Base-by-base conservation (phyloP, 2,888 invertebrate species). In the Pollenia amentaria region DNA sequence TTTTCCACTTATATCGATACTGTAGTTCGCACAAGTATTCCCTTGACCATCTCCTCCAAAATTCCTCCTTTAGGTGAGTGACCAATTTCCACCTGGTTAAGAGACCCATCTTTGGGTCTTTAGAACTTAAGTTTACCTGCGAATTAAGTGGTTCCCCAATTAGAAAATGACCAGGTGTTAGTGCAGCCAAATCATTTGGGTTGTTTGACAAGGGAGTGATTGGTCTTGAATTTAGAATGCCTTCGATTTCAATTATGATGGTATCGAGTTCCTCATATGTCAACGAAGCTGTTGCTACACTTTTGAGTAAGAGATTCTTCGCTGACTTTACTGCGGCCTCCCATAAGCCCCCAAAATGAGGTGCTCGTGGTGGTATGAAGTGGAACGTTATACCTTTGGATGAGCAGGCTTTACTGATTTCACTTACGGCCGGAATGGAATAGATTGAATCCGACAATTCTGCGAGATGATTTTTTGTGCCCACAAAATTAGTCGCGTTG, bases 101-200 rank as follows among this genome's bases (percentile, higher is more conserved):
- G n/a, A 62, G 16, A 42, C 9, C 9, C n/a, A 42, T 14, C 1
- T 16, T 62, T 11, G 2, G 2, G 6, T 42, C 10, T 16, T 1
- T 16, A 9, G 62, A 21, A 2, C 38, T 40, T 42, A 42, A 0
- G 42, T 16, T 12, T 4, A 62, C 10, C 16, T 62, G 42, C 2
- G 65, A 16, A 53, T 46, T 69, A 1, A 67, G 29, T 18, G 78
- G 65, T 8, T 16, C 55, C 8, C 69, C 78, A 42, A 67, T 21
- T 12, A 78, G n/a, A 40, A 78, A 57, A 11, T 57, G 78, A 7
- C 69, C 78, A 11, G 78, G 69, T 4, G 78, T 78, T 18, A 78
- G 42, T 14, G 57, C 78, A 46, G 29, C 29, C 29, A 29, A 29
- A 29, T 29, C 29, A 29, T 69, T 42, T 55, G 69, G 57, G 12